Evolutionary conservation across 2,797 vertebrate species (phyloP).

Genomic region (Sciurus vulgaris): DNA sequence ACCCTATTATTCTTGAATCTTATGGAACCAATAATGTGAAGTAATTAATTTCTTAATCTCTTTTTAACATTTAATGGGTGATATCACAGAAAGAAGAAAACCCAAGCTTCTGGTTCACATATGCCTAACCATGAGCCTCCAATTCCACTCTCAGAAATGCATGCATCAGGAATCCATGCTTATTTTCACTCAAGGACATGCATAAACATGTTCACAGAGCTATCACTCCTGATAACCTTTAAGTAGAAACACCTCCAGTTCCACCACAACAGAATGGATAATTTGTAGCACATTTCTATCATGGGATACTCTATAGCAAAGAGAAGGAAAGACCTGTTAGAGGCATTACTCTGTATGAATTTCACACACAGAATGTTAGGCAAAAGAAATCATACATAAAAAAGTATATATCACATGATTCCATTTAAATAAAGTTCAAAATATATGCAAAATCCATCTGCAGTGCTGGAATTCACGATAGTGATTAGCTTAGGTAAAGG

Average conservation of each 20-base stretch:
- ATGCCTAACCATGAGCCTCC: background rate
- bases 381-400: background rate
- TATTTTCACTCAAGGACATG: background rate
- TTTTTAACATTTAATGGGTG: background rate
- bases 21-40: background rate
- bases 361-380: background rate
- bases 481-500: background rate
- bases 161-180: background rate
- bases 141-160: background rate
- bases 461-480: background rate
- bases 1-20: background rate
- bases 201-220: background rate
- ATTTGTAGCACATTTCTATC: background rate
- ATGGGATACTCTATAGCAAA: background rate
- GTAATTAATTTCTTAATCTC: background rate
- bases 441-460: background rate
- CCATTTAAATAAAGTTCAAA: background rate
- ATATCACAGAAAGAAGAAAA: background rate
- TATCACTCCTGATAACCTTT: background rate
- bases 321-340: background rate
- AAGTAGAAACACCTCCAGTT: background rate
- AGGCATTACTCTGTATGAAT: background rate
- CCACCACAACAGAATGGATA: background rate
- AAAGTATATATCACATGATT: background rate
- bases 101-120: background rate